Evolutionary conservation across 2,797 vertebrate genomes (phyloP), one percentile per base, ranked within the genome.

Genomic region (Dromococcyx pavoninus): DNA sequence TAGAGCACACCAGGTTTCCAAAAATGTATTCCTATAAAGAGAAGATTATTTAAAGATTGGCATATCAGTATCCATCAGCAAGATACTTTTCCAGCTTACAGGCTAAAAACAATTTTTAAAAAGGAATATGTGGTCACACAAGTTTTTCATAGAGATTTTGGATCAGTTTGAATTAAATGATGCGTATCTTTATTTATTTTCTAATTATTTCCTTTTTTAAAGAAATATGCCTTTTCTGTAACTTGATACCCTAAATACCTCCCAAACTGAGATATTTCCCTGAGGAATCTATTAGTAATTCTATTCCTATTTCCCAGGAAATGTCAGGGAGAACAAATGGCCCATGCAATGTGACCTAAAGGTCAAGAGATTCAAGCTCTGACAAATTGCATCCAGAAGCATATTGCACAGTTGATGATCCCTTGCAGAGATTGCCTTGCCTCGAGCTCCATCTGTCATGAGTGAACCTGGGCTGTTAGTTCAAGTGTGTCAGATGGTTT

Each of bases 301-400:
- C 70, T 91, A 37, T 70, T 89, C 51, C 28, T 93, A 8, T 88
- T 96, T 96, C 73, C 73, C 76, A 73, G 79, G 77, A 95, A 96
- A 89, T 84, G 41, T 84, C 64, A 50, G 73, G 53, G 85, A 65
- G 73, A 93, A 57, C 56, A 97, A 95, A 90, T 91, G 79, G 74
- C 67, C 82, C 48, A 11, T 84, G 66, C 72, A 71, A 25, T 41
- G 48, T 88, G 85, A 89, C 73, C 82, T 91, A 56, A 81, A 92
- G 46, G 87, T 90, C 79, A 73, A 70, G 71, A 88, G 77, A 84
- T 86, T 79, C 28, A 66, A 60, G 37, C 27, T 75, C 58, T 91
- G 82, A 84, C 82, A 90, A 64, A 73, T 81, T 93, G 56, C 53
- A 70, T 60, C 37, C 79, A 85, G 82, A 88, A 92, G 60, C 37